Base-by-base conservation (phyloP, 1,140 invertebrate species). In the Drosophila albomicans region DNA sequence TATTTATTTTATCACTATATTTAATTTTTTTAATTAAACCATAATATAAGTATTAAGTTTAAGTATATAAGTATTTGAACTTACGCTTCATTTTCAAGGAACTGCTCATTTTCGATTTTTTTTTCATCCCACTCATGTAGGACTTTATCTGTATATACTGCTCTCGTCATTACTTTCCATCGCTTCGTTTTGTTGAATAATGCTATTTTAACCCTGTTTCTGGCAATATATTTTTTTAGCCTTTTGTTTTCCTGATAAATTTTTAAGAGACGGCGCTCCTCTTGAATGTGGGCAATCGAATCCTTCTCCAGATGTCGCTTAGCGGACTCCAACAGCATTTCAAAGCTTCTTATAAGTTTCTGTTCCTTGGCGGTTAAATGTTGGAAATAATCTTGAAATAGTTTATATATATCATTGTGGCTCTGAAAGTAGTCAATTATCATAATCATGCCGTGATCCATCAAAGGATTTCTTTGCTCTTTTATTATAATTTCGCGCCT, bases 371-470 rank as follows among this genome's bases (percentile, higher is more conserved):
- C 7, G 2, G 35, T 10, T 10, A 52, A 13, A 85, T 74, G 0
- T 49, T 56, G 0, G 6, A 16, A 52, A 45, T n/a, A 58, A 57
- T 8, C 10, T 5, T 75, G 65, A 0, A 79, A 81, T 0, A 81
- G 15, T 0, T 35, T 7, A 16, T 59, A 52, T 38, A 89, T 81
- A 2, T 58, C 7, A 2, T n/a, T 1, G 54, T 89, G 49, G 0
- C 16, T 38, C 46, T 85, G 85, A 15, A 89, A 89, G 45, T 62
- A 89, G 25, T 89, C 85, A n/a, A 89, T 85, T 16, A 89, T 89
- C 8, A 57, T 32, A 7, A 88, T 75, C 30, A 82, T 78, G 2
- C 84, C 77, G 13, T 78, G 80, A 38, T 88, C 84, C 41, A 66
- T 57, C 4, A 88, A 48, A 0, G 84, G 84, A 2, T 62, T 52